These are phyloP conservation scores for Crypturellus tataupa DNA, from an alignment of 2,797 vertebrate genomes.

Conservation along the genomic window DNA sequence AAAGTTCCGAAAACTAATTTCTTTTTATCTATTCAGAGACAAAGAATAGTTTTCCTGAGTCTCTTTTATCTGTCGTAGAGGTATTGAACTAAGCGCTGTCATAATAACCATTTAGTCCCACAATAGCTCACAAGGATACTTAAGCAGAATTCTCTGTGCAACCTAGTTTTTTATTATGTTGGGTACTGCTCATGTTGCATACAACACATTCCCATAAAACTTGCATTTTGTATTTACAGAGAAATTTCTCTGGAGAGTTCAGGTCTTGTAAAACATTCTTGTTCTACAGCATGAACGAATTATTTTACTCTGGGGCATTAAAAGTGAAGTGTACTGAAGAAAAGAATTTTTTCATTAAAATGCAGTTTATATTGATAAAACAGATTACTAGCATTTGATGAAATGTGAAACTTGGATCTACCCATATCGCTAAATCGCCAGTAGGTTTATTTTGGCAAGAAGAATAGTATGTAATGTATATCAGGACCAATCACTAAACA, in stretches of 20 bases:
- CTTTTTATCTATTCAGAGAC: conserved; percentile 50
- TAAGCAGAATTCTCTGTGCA: conserved; percentile 70
- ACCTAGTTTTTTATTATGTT: conserved; percentile 75
- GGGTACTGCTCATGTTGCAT: conserved; percentile 78
- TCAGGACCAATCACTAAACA: conserved; percentile 69
- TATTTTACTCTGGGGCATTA: conserved; percentile 84
- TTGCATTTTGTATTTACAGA: conserved; percentile 85
- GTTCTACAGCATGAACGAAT: conserved; percentile 85
- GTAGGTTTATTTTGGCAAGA: conserved; percentile 84
- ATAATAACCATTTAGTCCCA: conserved; percentile 59
- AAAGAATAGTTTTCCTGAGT: conserved; percentile 27
- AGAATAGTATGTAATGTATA: conserved; percentile 77
- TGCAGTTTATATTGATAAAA: conserved; percentile 88
- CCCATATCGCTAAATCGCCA: conserved; percentile 80
- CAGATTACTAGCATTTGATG: conserved; percentile 86
- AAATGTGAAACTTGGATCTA: conserved; percentile 86
- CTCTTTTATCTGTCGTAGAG: conserved; percentile 58
- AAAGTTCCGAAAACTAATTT: conserved; percentile 42
- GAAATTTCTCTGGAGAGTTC: conserved; percentile 86
- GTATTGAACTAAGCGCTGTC: conserved; percentile 64
- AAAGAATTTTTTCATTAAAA: conserved; percentile 89
- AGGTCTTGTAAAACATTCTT: conserved; percentile 87
- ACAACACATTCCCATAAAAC: conserved; percentile 82
- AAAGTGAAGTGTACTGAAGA: conserved; percentile 84
- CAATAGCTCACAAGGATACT: conserved; percentile 60